Base-by-base conservation (phyloP, 2,797 vertebrate genomes). In the Dendrocincla tyrannina region DNA sequence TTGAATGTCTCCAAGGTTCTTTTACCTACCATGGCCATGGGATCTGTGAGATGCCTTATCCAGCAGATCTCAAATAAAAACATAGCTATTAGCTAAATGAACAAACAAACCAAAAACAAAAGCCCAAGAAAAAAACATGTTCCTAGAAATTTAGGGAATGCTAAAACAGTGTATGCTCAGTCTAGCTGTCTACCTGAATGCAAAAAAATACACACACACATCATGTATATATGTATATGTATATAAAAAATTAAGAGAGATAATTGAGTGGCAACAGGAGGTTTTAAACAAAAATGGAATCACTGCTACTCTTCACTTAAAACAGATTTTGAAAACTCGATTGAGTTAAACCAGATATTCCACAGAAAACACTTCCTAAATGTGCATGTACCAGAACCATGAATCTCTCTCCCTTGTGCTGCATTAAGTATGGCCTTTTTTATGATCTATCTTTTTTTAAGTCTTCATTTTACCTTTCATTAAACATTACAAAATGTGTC, bases 391-490 rank as follows among this genome's bases (percentile, higher is more conserved):
- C 8, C 39, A 70, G 39, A 86, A 62, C 18, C 6, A 11, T 76
- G 66, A 88, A 76, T 84, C 10, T 84, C 30, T 85, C 67, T 95
- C 86, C 70, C 77, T 79, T 87, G 77, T 59, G 91, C 47, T 81
- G 79, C 73, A 60, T 78, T 67, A 91, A 94, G 46, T 69, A 49
- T 30, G 50, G 23, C 13, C 8, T 86, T 76, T 93, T 94, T 93
- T 94, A 94, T 39, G 47, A 69, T 39, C 62, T 81, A 62, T 55
- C 46, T 89, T 90, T 85, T 88, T 95, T 93, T 37, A 77, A 88
- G 62, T 73, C 59, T 94, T 88, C 33, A 49, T 94, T 96, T 96
- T 93, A 93, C 91, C 92, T 95, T 95, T 91, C 95, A 96, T 94
- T 96, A 89, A 92, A 64, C 82, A 88, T 88, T 84, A 91, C 70